Base-by-base conservation (phyloP, 2,113 vertebrate genomes). In the Rhadina sibilatrix region DNA sequence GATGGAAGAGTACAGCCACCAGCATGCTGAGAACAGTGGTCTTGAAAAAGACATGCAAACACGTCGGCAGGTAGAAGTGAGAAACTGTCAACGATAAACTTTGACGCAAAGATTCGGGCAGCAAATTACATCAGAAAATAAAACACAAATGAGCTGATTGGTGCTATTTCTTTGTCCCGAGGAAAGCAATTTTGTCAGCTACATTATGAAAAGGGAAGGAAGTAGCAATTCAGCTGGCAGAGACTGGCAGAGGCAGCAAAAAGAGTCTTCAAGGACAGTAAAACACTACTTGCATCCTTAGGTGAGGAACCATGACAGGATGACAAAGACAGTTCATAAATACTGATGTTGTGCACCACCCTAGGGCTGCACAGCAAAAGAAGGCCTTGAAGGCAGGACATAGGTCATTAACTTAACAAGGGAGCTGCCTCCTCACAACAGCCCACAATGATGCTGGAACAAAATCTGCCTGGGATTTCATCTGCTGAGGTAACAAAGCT, bases 121-220 rank as follows among this genome's bases (percentile, higher is more conserved):
- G 81, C 40, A 82, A 84, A 88, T 72, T 69, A 85, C 54, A 90
- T 49, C 85, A 88, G 63, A 91, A 94, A 79, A 87, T 64, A 87
- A 90, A 90, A 63, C 38, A 50, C 35, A 84, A 90, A 83, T 35
- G 54, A 90, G 82, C 46, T 85, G 84, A 89, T 83, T 42, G 27
- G 63, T 47, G 47, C 56, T 83, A 42, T 76, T 83, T 76, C 50
- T 87, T 85, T 75, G 78, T 91, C 74, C 66, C 1, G 12, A 80
- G 50, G 50, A 93, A 89, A 94, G 66, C 59, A 87, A 35, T 89
- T 93, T 91, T 86, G 89, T 93, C 94, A 84, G 75, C 92, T 42
- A 61, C 49, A 30, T 91, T 77, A 93, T 46, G 66, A 95, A 89
- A 87, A 76, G 31, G 54, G 70, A 90, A 95, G 81, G 87, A 96